phyloP scores from a whole-genome alignment of 2,797 vertebrate species.

The Pampus argenteus region DNA sequence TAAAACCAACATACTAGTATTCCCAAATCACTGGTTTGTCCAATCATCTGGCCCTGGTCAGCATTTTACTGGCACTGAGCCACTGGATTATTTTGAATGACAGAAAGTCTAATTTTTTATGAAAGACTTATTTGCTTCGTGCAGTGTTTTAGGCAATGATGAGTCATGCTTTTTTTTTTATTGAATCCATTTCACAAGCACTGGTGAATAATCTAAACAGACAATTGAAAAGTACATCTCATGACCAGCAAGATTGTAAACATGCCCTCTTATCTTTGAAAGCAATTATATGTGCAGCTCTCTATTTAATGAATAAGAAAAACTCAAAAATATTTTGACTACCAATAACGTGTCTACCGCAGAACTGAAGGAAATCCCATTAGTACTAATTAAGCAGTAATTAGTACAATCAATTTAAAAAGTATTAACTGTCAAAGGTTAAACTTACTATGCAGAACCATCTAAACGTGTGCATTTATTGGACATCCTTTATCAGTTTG shows the following conservation, averaged over 20 bases:
- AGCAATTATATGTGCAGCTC: not conserved
- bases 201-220: conserved; percentile 40
- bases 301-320: conserved; percentile 11
- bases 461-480: conserved; percentile 4
- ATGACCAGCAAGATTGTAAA: conserved; percentile 11
- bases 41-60: conserved; percentile 32
- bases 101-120: conserved; percentile 17
- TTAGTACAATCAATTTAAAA: not conserved
- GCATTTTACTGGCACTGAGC: conserved; percentile 8
- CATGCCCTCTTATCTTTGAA: conserved; percentile 21
- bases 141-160: conserved; percentile 24
- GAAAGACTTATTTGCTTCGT: conserved; percentile 31
- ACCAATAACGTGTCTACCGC: not conserved
- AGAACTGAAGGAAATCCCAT: not conserved
- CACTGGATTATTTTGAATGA: conserved; percentile 14
- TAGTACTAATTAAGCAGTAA: conserved; percentile 2
- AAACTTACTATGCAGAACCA: conserved; percentile 3
- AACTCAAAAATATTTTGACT: conserved; percentile 1
- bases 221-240: conserved; percentile 31
- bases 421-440: conserved; percentile 15
- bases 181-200: conserved; percentile 24
- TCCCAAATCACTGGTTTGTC: conserved; percentile 12
- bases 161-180: conserved; percentile 24
- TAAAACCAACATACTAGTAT: conserved; percentile 5
- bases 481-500: conserved; percentile 5